Percentiles rank a stretch among this genome's conserved stretches.
Conservation (phyloP, 53 echinoderm and acorn worm species). For the Arbacia lixula region DNA sequence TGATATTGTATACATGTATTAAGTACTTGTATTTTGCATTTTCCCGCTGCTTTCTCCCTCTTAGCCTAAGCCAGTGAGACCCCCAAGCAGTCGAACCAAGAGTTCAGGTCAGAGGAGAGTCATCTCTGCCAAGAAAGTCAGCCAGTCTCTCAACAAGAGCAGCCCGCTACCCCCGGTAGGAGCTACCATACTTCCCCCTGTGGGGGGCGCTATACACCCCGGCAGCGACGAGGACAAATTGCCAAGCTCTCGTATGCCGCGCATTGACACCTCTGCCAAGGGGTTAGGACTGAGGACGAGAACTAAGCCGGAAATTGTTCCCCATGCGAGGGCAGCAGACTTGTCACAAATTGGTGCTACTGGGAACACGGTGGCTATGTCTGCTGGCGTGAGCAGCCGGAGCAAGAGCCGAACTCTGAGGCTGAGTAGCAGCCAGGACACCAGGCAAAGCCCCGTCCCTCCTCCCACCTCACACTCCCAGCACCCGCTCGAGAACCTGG, state of each 20-base stretch:
- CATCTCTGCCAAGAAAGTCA: constrained; percentile 63
- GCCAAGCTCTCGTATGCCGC: neutral
- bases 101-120: constrained; percentile 72
- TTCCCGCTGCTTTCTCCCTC: too few species aligned
- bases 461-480: constrained; percentile 47
- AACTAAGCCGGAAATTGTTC: constrained; percentile 40
- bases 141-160: constrained; percentile 77
- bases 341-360: constrained; percentile 48
- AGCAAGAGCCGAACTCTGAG: constrained; percentile 48
- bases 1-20: too few species aligned
- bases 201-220: constrained; percentile 6
- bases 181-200: constrained; percentile 20
- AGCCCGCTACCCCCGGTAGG: constrained; percentile 89
- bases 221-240: constrained; percentile 24
- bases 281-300: constrained; percentile 34
- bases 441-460: constrained; percentile 71
- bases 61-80: constrained; percentile 78
- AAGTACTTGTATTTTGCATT: too few species aligned
- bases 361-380: neutral
- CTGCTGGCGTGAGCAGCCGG: constrained; percentile 1
- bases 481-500: constrained; percentile 72
- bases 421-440: constrained; percentile 50
- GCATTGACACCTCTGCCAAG: neutral
- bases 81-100: constrained; percentile 81
- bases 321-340: constrained; percentile 51